phyloP scores from a whole-genome alignment of 2,888 invertebrate species.

The Drosophila incognita region DNA sequence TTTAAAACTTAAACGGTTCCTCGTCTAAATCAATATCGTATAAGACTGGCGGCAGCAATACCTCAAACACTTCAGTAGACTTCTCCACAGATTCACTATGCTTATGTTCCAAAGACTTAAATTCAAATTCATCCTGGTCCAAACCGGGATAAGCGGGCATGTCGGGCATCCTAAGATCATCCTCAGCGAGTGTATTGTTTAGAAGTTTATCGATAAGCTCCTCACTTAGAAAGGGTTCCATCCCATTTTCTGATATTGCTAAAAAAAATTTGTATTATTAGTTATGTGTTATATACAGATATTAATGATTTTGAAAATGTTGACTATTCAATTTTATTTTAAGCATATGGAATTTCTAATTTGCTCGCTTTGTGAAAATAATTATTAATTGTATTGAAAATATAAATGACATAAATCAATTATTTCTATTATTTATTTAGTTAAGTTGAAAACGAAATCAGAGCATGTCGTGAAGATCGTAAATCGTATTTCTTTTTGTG shows the following conservation, averaged over 20 bases:
- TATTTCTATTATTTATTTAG: neutral
- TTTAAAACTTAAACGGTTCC: neutral
- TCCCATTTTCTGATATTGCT: conserved; percentile 10
- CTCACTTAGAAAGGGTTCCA: conserved; percentile 19
- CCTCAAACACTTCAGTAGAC: neutral
- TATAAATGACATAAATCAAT: neutral
- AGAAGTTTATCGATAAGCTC: conserved; percentile 29
- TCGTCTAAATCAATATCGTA: conserved; percentile 4
- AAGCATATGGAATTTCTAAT: neutral
- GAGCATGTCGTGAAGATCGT: neutral
- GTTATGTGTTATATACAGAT: neutral
- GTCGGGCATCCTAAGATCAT: neutral
- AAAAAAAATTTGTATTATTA: neutral
- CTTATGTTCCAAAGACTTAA: neutral
- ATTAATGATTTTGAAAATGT: no score
- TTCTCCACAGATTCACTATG: neutral
- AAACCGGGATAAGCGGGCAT: conserved; percentile 1
- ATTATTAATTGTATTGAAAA: neutral
- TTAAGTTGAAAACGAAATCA: neutral
- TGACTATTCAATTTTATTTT: no score
- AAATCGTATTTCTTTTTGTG: no score
- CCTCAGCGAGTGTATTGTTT: conserved; percentile 1
- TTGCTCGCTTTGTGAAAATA: neutral
- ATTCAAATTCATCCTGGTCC: conserved; percentile 5
- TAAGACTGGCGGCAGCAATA: conserved; percentile 3